Percentiles rank a stretch among this genome's conserved stretches.
These are phyloP conservation scores for Drosophila neonasuta DNA, from an alignment of 2,888 invertebrate genomes.

Conservation along the genomic window DNA sequence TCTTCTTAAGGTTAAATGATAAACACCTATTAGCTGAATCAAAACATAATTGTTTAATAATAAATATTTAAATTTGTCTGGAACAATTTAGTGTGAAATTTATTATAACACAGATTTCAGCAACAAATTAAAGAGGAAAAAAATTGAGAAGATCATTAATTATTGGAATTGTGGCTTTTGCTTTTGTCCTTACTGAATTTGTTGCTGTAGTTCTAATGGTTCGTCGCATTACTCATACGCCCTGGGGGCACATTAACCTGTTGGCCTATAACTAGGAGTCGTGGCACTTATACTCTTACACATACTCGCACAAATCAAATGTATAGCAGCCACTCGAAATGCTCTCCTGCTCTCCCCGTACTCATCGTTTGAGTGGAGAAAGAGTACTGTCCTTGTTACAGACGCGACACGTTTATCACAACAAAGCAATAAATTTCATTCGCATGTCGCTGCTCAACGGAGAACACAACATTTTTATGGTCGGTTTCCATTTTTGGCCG, in stretches of 20 bases:
- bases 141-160: constrained; percentile 6
- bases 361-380: constrained; percentile 28
- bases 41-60: neutral
- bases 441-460: constrained; percentile 39
- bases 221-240: constrained; percentile 28
- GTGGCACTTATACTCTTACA: constrained; percentile 29
- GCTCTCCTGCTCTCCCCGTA: constrained; percentile 30
- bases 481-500: constrained; percentile 38
- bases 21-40: no score
- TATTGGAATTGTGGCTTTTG: constrained; percentile 2
- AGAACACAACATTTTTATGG: constrained; percentile 24
- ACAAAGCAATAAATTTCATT: constrained; percentile 73
- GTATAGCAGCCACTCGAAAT: constrained; percentile 40
- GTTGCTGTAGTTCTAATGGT: constrained; percentile 12
- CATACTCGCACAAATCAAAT: constrained; percentile 54
- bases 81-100: neutral
- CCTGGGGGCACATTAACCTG: constrained; percentile 62
- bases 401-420: constrained; percentile 74
- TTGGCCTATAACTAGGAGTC: constrained; percentile 33
- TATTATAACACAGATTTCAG: neutral
- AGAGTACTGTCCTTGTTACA: constrained; percentile 43
- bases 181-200: neutral
- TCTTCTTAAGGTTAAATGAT: no score
- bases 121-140: neutral
- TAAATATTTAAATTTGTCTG: neutral